These are phyloP conservation scores for Amphipoea lucens DNA, from an alignment of 2,888 invertebrate genomes.

Conservation along the genomic window DNA sequence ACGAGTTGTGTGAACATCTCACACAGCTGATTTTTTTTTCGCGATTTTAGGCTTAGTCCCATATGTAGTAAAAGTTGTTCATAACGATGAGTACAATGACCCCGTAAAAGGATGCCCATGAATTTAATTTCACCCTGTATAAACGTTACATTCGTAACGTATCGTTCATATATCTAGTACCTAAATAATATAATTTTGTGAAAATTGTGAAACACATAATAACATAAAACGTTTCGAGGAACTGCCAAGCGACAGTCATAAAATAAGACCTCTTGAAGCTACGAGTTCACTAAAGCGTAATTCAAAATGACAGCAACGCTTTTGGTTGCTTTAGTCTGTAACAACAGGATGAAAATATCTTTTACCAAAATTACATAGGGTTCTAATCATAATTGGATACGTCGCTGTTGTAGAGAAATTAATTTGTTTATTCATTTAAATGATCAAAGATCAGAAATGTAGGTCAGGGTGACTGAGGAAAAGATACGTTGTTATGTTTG, in stretches of 20 bases:
- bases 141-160: too few species aligned
- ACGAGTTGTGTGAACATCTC: too few species aligned
- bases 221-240: neutral
- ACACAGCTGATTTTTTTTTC: too few species aligned
- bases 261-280: constrained; percentile 12
- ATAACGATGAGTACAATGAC: too few species aligned
- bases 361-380: constrained; percentile 25
- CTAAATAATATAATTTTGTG: neutral
- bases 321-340: neutral
- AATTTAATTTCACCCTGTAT: too few species aligned
- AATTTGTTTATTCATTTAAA: constrained; percentile 19
- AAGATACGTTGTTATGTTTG: neutral
- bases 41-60: too few species aligned
- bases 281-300: constrained; percentile 17
- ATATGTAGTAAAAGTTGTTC: too few species aligned
- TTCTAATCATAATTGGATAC: constrained; percentile 30
- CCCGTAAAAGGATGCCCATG: too few species aligned
- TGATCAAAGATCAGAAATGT: neutral
- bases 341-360: constrained; percentile 17
- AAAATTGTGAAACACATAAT: neutral
- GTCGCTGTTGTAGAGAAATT: constrained; percentile 13
- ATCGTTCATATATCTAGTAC: neutral
- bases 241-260: neutral
- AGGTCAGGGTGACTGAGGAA: constrained; percentile 6
- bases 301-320: constrained; percentile 18